A percentile compares a stretch with the other conserved stretches of the same genome.
These are phyloP conservation scores for Anguilla japonica DNA, from an alignment of 2,113 vertebrate genomes.

Conservation along the genomic window DNA sequence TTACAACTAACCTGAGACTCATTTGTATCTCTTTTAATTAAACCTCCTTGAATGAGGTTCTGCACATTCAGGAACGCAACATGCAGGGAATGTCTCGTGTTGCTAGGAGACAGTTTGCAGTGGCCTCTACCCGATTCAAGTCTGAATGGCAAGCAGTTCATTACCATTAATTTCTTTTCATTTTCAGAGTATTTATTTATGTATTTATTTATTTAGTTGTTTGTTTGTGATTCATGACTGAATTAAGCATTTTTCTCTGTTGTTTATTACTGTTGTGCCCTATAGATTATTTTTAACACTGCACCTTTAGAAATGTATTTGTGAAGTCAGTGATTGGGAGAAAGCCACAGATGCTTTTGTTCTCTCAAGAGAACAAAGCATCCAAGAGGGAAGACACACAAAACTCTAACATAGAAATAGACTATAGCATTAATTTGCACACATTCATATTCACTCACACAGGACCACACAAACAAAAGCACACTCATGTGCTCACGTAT, in stretches of 20 bases:
- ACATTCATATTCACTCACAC: background rate
- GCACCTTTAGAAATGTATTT: background rate
- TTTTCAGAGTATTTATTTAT: background rate
- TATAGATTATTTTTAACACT: background rate
- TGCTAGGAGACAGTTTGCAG: conserved; percentile 29
- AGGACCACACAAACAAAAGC: conserved; percentile 51
- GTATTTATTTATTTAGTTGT: background rate
- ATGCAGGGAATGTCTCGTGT: conserved; percentile 17
- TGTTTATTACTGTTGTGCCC: background rate
- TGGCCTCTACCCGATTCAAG: background rate
- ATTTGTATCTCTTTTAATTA: conserved; percentile 33
- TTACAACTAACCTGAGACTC: conserved; percentile 29
- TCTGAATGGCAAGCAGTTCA: conserved; percentile 19
- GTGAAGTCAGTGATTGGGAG: background rate
- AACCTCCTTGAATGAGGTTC: conserved; percentile 16
- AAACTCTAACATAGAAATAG: conserved; percentile 3
- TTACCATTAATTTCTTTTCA: conserved; percentile 7
- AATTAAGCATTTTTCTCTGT: background rate
- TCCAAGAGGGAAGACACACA: background rate
- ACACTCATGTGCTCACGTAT: conserved; percentile 55
- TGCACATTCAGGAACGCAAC: conserved; percentile 17
- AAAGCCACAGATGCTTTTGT: too few relatives aligned
- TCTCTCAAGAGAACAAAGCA: background rate
- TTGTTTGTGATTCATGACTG: background rate
- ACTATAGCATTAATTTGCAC: conserved; percentile 6